Evolutionary conservation across 2,888 invertebrate genomes (phyloP).

Genomic region (Nasonia oneida): DNA sequence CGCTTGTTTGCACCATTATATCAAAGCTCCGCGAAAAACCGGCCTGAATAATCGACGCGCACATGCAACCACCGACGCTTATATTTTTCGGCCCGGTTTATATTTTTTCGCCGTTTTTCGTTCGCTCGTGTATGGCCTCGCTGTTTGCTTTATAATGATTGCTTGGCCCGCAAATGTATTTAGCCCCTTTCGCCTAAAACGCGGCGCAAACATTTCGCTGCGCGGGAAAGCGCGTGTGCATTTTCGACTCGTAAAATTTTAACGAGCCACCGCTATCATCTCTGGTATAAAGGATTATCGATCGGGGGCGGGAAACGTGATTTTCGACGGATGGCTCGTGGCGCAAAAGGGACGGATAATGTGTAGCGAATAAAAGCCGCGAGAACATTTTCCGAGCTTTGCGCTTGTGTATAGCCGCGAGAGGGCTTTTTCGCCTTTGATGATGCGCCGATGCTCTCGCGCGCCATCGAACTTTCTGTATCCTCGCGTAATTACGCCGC

Average conservation of each 20-base stretch:
- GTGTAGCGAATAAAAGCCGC: not conserved
- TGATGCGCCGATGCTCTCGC: not conserved
- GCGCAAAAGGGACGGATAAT: not conserved
- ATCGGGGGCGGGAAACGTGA: conserved; percentile 16
- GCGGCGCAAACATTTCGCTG: not conserved
- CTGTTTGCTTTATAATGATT: conserved; percentile 13
- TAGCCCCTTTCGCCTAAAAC: not conserved
- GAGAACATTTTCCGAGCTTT: not conserved
- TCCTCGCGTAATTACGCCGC: no score
- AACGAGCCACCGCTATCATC: not conserved
- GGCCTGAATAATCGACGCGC: no score
- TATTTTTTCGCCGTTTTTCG: not conserved
- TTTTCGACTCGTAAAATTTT: conserved; percentile 35
- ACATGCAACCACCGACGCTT: not conserved
- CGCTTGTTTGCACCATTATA: not conserved
- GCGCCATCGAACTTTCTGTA: not conserved
- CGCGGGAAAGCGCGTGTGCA: not conserved
- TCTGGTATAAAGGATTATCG: conserved; percentile 23
- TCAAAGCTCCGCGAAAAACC: not conserved
- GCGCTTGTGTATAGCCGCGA: not conserved
- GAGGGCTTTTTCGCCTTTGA: not conserved
- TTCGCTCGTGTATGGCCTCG: not conserved
- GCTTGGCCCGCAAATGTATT: not conserved
- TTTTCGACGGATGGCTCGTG: not conserved
- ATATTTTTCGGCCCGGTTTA: not conserved